Percentiles rank a stretch among this genome's conserved stretches.
These are phyloP conservation scores for Melanotaenia duboulayi DNA, from an alignment of 2,113 vertebrate species.

Conservation along the genomic window DNA sequence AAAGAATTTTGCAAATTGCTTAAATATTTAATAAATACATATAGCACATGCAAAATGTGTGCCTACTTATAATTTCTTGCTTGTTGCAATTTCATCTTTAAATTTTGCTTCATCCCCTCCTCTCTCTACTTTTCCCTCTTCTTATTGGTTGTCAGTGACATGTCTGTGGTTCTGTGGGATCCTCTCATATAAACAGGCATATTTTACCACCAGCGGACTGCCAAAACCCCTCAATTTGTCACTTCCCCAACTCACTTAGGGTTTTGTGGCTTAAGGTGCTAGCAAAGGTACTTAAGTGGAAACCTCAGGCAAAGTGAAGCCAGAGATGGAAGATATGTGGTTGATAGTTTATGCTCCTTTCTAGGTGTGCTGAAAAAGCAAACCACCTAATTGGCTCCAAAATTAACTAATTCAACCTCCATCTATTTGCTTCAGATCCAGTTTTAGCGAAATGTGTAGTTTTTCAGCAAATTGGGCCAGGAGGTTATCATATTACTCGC, in stretches of 20 bases:
- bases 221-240: constrained; percentile 82
- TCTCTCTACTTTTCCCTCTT: constrained; percentile 26
- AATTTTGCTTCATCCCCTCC: constrained; percentile 22
- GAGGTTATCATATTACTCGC: constrained; percentile 40
- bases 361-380: constrained; percentile 69
- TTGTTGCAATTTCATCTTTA: constrained; percentile 1
- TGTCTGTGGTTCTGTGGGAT: constrained; percentile 77
- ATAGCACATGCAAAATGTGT: not conserved
- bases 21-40: not conserved
- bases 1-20: not conserved
- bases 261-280: constrained; percentile 79
- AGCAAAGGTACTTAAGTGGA: constrained; percentile 68
- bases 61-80: not conserved
- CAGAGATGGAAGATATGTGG: constrained; percentile 72
- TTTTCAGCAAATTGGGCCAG: constrained; percentile 29
- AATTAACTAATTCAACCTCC: constrained; percentile 49
- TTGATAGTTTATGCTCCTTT: constrained; percentile 63
- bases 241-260: constrained; percentile 70
- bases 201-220: constrained; percentile 70
- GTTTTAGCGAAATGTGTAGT: constrained; percentile 54
- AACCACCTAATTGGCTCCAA: constrained; percentile 54
- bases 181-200: constrained; percentile 76
- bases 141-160: constrained; percentile 50
- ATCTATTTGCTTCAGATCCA: constrained; percentile 52
- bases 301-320: constrained; percentile 71